Evolutionary conservation across 2,888 invertebrate species (phyloP), one percentile per base, ranked within the genome.

Genomic region (Mimachlamys varia): DNA sequence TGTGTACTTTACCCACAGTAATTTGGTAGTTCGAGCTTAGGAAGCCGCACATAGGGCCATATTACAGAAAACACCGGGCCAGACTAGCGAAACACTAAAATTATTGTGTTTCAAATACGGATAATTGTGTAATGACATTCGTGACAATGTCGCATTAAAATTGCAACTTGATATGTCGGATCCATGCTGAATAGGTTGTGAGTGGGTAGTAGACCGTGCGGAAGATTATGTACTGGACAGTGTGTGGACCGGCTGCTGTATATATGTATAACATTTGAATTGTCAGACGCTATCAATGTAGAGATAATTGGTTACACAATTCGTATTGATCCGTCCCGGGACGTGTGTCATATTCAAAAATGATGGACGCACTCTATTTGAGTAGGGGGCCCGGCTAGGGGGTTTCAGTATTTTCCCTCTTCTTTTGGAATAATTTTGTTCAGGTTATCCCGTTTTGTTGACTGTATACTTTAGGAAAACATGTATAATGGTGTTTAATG

Each of bases 291-390:
- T 76, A 76, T 76, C 33, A 76, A 76, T 76, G 76, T 76, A 76
- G 76, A 76, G 76, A 76, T 76, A 76, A 76, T 76, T 76, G 76
- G 76, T 76, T 76, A 76, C 76, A 76, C 76, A 76, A 76, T 76
- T 76, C 76, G 27, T 76, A 76, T 76, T 76, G 76, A 76, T 76
- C 76, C 76, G 76, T 76, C 76, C 76, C 76, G 33, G 33, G 76
- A 76, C 76, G 76, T 76, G 76, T 76, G 76, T 76, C 76, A 76
- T 76, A 76, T 76, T 76, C 76, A 76, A 76, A 62, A 76, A 76
- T 33, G 76, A 76, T 76, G 76, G 76, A 76, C 76, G 76, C 76
- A 76, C 76, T 76, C 76, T 22, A 76, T 76, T 76, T 13, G 22
- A 33, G 76, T 33, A 27, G 12, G 76, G 13, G 76, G 76, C 76